Evolutionary conservation across 2,797 vertebrate species (phyloP).

Genomic region (Dendrocincla tyrannina): DNA sequence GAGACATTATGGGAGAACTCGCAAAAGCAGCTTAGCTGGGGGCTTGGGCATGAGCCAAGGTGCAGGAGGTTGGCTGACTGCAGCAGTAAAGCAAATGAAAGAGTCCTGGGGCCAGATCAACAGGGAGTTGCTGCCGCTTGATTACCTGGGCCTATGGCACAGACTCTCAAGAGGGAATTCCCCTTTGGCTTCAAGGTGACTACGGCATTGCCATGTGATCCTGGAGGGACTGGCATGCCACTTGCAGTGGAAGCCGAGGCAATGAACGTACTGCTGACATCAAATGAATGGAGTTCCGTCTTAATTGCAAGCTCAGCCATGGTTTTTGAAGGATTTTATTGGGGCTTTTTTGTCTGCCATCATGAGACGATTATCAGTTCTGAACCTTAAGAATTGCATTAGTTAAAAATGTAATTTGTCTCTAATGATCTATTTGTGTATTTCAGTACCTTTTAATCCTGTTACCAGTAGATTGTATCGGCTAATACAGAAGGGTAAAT

Average conservation of each 20-base stretch:
- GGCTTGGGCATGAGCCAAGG: neutral
- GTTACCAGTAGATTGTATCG: neutral
- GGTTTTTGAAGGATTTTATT: neutral
- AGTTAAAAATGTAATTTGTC: neutral
- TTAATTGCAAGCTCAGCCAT: neutral
- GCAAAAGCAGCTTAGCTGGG: neutral
- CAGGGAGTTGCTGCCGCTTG: neutral
- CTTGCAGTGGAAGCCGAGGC: neutral
- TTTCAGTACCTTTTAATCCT: conserved; percentile 15
- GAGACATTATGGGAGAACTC: neutral
- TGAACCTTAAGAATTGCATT: neutral
- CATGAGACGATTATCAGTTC: neutral
- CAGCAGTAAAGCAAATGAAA: neutral
- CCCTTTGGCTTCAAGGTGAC: neutral
- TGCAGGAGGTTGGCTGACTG: neutral
- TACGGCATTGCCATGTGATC: neutral
- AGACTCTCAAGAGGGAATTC: neutral
- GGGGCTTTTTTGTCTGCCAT: neutral
- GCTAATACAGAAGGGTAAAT: neutral
- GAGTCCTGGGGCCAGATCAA: neutral
- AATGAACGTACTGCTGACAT: neutral
- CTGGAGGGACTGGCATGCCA: neutral
- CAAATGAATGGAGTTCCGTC: neutral
- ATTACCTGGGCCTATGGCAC: neutral
- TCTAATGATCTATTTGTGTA: neutral